These are phyloP conservation scores for Pyrgilauda ruficollis DNA, from an alignment of 2,113 vertebrate species.

Conservation along the genomic window DNA sequence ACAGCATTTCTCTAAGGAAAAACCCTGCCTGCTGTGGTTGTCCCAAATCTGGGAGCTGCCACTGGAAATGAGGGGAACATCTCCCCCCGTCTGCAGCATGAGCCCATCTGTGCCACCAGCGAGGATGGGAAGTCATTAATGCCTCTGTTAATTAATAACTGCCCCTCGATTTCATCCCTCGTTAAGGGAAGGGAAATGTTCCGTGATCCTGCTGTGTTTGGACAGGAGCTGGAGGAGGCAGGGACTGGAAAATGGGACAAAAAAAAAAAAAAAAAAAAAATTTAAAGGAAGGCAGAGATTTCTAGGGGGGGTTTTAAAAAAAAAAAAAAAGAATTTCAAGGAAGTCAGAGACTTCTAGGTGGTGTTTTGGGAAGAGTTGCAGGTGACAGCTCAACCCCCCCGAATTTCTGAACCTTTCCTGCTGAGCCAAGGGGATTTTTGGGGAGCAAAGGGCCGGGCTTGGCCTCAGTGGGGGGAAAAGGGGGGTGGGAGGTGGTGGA, in stretches of 20 bases:
- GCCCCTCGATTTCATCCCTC: background rate
- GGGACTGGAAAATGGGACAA: background rate
- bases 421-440: background rate
- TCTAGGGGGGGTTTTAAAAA: background rate
- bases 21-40: background rate
- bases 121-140: background rate
- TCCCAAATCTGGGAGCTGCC: background rate
- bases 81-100: background rate
- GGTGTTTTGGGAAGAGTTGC: background rate
- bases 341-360: background rate
- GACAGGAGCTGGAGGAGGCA: accelerated
- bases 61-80: background rate
- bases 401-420: background rate
- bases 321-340: accelerated
- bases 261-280: accelerated
- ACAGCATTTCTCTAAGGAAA: background rate
- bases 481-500: background rate
- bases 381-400: background rate
- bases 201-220: background rate
- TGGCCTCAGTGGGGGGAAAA: background rate
- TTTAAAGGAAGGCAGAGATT: background rate
- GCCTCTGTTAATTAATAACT: background rate
- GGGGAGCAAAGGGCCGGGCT: background rate
- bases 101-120: background rate
- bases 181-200: background rate